Percentiles rank a stretch among this genome's conserved stretches.
Conservation (phyloP, 2,888 invertebrate species). For the Epirrhoe tristata region DNA sequence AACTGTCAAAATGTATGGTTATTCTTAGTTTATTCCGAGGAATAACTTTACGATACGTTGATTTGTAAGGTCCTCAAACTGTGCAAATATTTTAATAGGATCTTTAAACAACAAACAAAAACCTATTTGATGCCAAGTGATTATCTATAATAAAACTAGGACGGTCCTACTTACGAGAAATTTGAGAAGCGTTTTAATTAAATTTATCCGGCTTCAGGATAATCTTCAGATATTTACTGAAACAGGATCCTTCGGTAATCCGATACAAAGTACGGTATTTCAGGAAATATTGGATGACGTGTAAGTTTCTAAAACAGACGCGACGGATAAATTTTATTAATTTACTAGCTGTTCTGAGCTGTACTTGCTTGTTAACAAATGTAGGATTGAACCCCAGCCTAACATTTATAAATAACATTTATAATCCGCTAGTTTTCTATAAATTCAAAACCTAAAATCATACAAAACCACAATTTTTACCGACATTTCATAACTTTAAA, state of each 20-base stretch:
- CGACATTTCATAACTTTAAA: not conserved
- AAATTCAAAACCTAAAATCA: not conserved
- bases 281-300: not conserved
- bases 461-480: not conserved
- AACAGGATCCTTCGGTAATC: conserved; percentile 1
- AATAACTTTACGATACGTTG: too few species aligned
- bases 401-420: too few species aligned
- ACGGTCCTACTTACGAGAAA: not conserved
- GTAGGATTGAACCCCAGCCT: too few species aligned
- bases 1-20: too few species aligned
- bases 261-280: not conserved
- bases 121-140: too few species aligned
- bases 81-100: too few species aligned
- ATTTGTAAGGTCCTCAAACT: too few species aligned
- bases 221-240: not conserved
- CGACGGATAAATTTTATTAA: not conserved
- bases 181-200: conserved; percentile 4
- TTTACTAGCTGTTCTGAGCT: not conserved
- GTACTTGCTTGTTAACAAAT: not conserved
- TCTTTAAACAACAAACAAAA: too few species aligned
- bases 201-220: not conserved
- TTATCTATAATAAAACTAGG: not conserved
- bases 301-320: not conserved
- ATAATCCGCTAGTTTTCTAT: not conserved
- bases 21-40: too few species aligned